Percentiles rank a stretch among this genome's conserved stretches.
Conservation (phyloP, 2,113 vertebrate genomes). For the Burhinus oedicnemus region DNA sequence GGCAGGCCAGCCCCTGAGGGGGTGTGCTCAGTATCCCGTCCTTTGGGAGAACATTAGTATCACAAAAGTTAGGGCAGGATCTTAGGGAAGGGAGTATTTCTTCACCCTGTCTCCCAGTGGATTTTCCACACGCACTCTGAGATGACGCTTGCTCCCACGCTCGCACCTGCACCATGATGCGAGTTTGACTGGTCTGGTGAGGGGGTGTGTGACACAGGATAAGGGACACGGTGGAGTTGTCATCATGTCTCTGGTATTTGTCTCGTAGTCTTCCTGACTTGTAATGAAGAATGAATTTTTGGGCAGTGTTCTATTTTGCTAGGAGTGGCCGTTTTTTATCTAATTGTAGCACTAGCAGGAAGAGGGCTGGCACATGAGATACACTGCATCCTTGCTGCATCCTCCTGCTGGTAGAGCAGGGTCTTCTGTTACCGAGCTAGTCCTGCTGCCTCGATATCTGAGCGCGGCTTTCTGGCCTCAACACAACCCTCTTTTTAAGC, state of each 20-base stretch:
- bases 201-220: background rate
- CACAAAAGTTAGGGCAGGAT: background rate
- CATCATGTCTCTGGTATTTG: background rate
- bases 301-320: accelerated
- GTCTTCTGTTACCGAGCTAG: background rate
- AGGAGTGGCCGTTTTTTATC: background rate
- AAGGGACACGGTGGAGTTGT: background rate
- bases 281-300: accelerated
- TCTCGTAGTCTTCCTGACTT: background rate
- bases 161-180: accelerated
- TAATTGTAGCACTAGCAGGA: background rate
- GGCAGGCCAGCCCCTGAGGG: background rate
- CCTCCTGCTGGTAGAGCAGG: background rate
- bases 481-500: accelerated
- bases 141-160: accelerated
- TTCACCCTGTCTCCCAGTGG: background rate
- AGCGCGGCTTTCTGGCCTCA: accelerated
- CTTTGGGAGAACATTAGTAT: accelerated
- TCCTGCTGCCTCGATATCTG: accelerated
- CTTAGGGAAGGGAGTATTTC: background rate
- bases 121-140: background rate
- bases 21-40: background rate
- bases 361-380: accelerated
- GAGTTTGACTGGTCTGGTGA: background rate
- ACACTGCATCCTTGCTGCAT: background rate